Base-by-base conservation (phyloP, 2,888 invertebrate species). In the Ellobium chinense region DNA sequence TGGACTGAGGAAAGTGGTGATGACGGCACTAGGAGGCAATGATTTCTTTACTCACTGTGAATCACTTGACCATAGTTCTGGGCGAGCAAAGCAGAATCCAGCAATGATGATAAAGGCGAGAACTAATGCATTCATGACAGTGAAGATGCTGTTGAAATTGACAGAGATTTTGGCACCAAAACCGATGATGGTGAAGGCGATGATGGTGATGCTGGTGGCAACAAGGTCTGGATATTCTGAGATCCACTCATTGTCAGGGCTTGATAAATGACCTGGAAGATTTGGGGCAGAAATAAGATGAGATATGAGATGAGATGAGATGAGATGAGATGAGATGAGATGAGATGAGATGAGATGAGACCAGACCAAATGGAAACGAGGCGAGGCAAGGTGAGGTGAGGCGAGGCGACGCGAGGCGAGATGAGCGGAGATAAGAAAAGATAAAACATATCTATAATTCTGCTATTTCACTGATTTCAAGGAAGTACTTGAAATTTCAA, bases 51-150 rank as follows among this genome's bases (percentile, higher is more conserved):
- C 78, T 14, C 18, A 73, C 72, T 54, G 36, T 27, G 58, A 21
- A 56, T 60, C 66, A 62, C 87, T 94, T 0, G 95, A 95, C 98
- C 98, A 98, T 90, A 98, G 97, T 5, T 94, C 93, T 18, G 95
- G 93, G 88, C 97, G 95, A 0, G 97, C 97, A 91, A 96, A 97
- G 91, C 95, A 96, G 90, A 97, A 96, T 0, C 98, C 98, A n/a
- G 97, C 94, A 46, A 89, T 87, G 60, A 92, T 91, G 29, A 93
- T 90, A 76, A 93, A 92, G 9, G 89, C 73, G n/a, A 93, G 91
- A 27, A 93, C 92, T 5, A 88, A 81, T 73, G 92, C 87, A 83
- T 93, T 93, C 31, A 93, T 83, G 18, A 90, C 84, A 3, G 93
- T 93, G 76, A 93, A 91, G 24, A 92, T 86, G 21, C 89, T 90